Conservation (phyloP, 2,888 invertebrate genomes). For the Parochlus steinenii region DNA sequence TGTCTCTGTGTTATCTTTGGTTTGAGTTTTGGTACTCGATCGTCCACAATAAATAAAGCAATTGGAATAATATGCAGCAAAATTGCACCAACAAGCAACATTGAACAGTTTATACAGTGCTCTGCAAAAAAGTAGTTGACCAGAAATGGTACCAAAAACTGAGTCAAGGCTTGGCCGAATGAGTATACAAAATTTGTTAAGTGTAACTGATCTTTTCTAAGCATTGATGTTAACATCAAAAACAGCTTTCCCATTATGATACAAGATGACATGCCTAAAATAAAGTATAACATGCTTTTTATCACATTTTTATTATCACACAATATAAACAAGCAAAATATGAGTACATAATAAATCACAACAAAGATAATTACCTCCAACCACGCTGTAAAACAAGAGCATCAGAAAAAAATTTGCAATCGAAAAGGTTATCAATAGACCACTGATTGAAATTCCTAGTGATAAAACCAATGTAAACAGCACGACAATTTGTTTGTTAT, state of each 20-base stretch:
- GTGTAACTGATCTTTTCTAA: constrained; percentile 7
- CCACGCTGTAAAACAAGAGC: constrained; percentile 6
- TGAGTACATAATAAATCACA: too few relatives aligned
- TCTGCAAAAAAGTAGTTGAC: neutral
- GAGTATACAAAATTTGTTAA: constrained; percentile 11
- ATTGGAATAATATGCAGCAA: constrained; percentile 10
- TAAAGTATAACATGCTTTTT: neutral
- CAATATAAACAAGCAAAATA: neutral
- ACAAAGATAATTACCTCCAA: constrained; percentile 11
- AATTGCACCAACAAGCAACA: constrained; percentile 8
- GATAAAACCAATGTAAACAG: constrained; percentile 4
- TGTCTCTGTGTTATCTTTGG: neutral
- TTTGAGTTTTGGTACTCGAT: neutral
- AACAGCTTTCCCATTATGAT: constrained; percentile 8
- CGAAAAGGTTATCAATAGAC: constrained; percentile 3
- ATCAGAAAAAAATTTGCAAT: constrained; percentile 3
- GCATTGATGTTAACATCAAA: constrained; percentile 7
- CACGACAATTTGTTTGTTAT: constrained; percentile 2
- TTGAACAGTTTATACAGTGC: constrained; percentile 1
- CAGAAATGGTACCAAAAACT: constrained; percentile 10
- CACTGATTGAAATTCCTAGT: constrained; percentile 2
- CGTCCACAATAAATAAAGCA: constrained; percentile 2
- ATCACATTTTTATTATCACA: constrained; percentile 1
- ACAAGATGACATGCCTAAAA: constrained; percentile 9
- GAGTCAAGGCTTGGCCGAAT: constrained; percentile 5